Conservation (phyloP, 2,113 vertebrate species). For the Neotragus pygmaeus region DNA sequence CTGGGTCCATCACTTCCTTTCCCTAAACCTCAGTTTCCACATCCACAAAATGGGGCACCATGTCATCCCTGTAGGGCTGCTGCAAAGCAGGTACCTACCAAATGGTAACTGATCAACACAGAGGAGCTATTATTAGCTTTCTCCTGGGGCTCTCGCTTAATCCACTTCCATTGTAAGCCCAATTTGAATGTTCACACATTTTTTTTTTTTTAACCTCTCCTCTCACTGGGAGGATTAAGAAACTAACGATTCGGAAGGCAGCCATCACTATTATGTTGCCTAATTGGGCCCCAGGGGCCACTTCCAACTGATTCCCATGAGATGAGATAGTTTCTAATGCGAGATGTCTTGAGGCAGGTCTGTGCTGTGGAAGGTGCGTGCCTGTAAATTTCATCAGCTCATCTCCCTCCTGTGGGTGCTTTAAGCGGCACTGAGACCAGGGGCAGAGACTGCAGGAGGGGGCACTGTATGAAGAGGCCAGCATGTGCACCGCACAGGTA, state of each 20-base stretch:
- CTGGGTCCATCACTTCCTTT: neutral
- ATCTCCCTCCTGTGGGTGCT: neutral
- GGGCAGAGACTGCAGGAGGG: neutral
- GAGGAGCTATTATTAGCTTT: neutral
- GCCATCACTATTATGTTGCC: neutral
- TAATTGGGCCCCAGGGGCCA: neutral
- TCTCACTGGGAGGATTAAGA: slow-evolving; percentile 4
- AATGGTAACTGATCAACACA: neutral
- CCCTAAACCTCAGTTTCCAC: neutral
- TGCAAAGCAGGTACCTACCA: neutral
- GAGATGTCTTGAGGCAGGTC: neutral
- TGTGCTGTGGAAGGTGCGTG: rapidly evolving
- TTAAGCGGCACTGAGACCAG: neutral
- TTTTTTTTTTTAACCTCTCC: neutral
- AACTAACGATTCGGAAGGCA: slow-evolving; percentile 16
- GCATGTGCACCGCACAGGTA: rapidly evolving
- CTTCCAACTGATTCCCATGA: neutral
- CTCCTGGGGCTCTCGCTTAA: neutral
- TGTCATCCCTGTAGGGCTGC: neutral
- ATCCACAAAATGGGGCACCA: neutral
- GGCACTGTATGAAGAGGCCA: neutral
- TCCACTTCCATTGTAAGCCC: neutral
- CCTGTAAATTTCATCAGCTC: neutral
- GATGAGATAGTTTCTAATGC: neutral
- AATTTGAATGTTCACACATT: neutral